A percentile compares a stretch with the other conserved stretches of the same genome.
These are phyloP conservation scores for Harpegnathos saltator DNA, from an alignment of 1,140 invertebrate species.

Conservation along the genomic window DNA sequence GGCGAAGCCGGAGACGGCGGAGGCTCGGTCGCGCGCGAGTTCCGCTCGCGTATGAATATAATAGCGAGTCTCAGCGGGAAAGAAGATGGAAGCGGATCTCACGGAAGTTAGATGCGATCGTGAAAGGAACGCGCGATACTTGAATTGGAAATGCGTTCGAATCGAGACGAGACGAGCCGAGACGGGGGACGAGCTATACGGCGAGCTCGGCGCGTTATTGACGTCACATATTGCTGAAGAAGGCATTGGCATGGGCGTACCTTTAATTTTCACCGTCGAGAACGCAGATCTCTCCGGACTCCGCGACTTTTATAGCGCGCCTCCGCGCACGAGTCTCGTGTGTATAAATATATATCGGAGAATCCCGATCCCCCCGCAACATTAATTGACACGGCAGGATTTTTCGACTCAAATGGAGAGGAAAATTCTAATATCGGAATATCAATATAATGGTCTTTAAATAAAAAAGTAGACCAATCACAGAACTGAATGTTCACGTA, in stretches of 20 bases:
- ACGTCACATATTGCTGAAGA: conserved; percentile 52
- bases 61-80: conserved; percentile 29
- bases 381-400: too few species aligned
- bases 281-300: conserved; percentile 12
- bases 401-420: too few species aligned
- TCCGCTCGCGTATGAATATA: conserved; percentile 48
- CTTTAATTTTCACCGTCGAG: conserved; percentile 47
- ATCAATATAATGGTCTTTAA: too few species aligned
- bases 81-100: conserved; percentile 49
- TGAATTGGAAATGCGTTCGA: conserved; percentile 60
- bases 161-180: conserved; percentile 7
- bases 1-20: conserved; percentile 43
- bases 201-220: conserved; percentile 36
- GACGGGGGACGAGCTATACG: neutral
- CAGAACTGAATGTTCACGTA: too few species aligned
- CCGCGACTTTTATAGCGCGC: conserved; percentile 16
- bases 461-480: too few species aligned
- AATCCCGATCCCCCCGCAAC: too few species aligned
- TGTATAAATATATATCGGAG: too few species aligned
- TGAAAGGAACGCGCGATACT: conserved; percentile 57
- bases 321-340: neutral
- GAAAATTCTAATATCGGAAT: too few species aligned
- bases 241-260: conserved; percentile 42
- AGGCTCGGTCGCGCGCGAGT: conserved; percentile 21
- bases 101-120: conserved; percentile 58